These are phyloP conservation scores for Diprion similis DNA, from an alignment of 1,140 invertebrate species.

Conservation along the genomic window DNA sequence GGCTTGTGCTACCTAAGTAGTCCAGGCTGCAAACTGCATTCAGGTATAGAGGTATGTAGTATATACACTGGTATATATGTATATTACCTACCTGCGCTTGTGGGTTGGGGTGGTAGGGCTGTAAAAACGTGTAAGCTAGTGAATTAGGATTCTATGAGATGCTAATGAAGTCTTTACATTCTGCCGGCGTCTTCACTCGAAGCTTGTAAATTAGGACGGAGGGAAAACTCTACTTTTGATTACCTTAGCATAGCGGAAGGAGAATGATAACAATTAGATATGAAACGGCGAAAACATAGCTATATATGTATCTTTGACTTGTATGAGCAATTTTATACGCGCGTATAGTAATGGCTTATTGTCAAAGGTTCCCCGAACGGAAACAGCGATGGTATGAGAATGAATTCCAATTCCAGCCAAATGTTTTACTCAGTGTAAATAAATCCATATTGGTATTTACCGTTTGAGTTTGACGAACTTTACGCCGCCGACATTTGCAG, in stretches of 20 bases:
- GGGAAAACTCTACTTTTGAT: conserved; percentile 3
- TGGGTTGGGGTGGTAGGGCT: not conserved
- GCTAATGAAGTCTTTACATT: conserved; percentile 1
- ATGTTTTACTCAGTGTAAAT: not conserved
- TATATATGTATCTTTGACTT: not conserved
- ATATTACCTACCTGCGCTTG: no score
- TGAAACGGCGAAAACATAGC: not conserved
- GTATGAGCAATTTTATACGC: no score
- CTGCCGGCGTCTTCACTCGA: conserved; percentile 1
- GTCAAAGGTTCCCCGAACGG: no score
- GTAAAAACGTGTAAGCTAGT: conserved; percentile 7
- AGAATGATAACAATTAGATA: not conserved
- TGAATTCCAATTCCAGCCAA: not conserved
- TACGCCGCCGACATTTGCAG: not conserved
- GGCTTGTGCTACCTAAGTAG: no score
- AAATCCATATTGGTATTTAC: not conserved
- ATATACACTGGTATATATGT: no score
- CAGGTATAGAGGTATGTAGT: no score
- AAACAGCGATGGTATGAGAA: not conserved
- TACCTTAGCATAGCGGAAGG: not conserved
- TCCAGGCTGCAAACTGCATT: no score
- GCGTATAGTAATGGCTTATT: no score
- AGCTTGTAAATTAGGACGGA: conserved; percentile 2
- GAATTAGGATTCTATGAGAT: conserved; percentile 5
- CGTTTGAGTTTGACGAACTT: not conserved